Conservation (phyloP, 2,113 vertebrate genomes). For the Microcebus griseorufus region DNA sequence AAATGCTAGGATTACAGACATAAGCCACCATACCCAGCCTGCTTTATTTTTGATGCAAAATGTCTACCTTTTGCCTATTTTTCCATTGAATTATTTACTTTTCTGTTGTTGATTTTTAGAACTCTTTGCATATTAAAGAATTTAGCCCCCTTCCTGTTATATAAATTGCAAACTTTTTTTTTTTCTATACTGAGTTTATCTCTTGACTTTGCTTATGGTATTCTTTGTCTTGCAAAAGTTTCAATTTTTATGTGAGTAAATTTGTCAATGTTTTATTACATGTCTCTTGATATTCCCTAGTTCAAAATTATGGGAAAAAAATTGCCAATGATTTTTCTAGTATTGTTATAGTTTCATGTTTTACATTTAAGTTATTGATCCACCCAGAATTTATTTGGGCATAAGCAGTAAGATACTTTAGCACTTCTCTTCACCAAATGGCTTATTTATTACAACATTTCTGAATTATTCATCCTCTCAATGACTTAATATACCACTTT, state of each 20-base stretch:
- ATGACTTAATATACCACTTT: not conserved
- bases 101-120: not conserved
- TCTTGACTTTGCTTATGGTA: not conserved
- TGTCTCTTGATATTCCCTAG: not conserved
- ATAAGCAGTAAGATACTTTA: not conserved
- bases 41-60: not conserved
- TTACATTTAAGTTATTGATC: not conserved
- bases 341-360: not conserved
- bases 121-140: slow-evolving; percentile 8
- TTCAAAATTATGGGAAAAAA: not conserved
- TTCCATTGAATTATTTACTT: not conserved
- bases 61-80: not conserved
- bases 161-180: not conserved
- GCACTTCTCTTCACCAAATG: fast-evolving
- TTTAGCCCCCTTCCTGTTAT: not conserved
- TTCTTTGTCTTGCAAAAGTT: not conserved
- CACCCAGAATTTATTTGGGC: not conserved
- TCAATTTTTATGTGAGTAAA: not conserved
- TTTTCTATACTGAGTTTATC: not conserved
- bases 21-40: not conserved
- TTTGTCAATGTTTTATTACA: not conserved
- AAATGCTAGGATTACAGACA: too few species aligned
- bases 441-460: not conserved
- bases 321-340: not conserved
- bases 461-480: slow-evolving; percentile 38